Base-by-base conservation (phyloP, 2,888 invertebrate species). In the Sclerodermus sp. region DNA sequence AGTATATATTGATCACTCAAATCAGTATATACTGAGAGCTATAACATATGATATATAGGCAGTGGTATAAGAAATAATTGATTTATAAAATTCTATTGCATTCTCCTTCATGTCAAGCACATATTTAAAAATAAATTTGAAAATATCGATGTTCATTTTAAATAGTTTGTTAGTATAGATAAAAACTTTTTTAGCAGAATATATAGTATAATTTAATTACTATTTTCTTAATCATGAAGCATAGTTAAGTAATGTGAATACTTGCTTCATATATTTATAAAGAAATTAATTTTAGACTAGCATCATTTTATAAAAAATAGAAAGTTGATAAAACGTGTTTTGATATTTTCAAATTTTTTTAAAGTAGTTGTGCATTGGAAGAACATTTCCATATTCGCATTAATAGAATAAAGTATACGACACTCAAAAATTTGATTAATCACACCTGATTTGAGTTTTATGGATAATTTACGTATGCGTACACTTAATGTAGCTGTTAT, bases 41-140 rank as follows among this genome's bases (percentile, higher is more conserved):
- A 50, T 57, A 62, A 53, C 47, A 46, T 59, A 44, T 38, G 8
- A 3, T 53, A 62, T 66, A 59, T 60, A 69, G 71, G 71, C 71
- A 71, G 71, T 71, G 68, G 67, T 52, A 52, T 58, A 60, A 67
- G 62, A 58, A 53, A 51, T 49, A 51, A 46, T 53, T 62, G 51
- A 54, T 49, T 59, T 56, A 47, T 47, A 52, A 55, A 38, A 50
- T 61, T 53, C 51, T 53, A 55, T 62, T 57, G 56, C 64, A 50
- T 53, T 45, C 47, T 55, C 44, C 54, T 51, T 62, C 49, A 13
- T 53, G 46, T 57, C 50, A 59, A 51, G 56, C 60, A 45, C 52
- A 42, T 45, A 51, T 38, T 43, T 50, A 55, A 57, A 45, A 47
- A 43, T 53, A 47, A 47, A 50, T 39, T 47, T 50, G 48, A 55